These are phyloP conservation scores for Paracentrotus lividus DNA, from an alignment of 53 echinoderm and acorn worm species.

Conservation along the genomic window DNA sequence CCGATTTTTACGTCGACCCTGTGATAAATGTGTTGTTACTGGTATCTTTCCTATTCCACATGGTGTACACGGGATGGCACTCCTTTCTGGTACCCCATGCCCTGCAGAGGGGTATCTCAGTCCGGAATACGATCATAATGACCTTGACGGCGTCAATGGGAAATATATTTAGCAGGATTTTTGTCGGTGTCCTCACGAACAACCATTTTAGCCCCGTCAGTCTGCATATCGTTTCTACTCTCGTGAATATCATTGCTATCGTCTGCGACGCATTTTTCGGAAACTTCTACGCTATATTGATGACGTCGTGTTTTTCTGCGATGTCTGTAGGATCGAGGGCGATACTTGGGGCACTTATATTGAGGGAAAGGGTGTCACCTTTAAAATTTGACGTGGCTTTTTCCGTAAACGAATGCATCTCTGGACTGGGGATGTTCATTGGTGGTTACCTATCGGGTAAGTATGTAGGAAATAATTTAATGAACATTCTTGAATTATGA, in stretches of 20 bases:
- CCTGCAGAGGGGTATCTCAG: not conserved
- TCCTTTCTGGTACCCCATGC: constrained; percentile 14
- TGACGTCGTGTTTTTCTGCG: not conserved
- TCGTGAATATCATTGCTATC: not conserved
- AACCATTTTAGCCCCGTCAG: not conserved
- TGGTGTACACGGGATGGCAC: constrained; percentile 10
- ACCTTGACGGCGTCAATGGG: not conserved
- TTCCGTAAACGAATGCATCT: not conserved
- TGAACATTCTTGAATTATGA: no score
- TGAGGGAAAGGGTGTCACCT: not conserved
- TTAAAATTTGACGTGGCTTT: not conserved
- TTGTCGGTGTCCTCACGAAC: not conserved
- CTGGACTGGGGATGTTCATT: not conserved
- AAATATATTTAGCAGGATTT: not conserved
- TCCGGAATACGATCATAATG: not conserved
- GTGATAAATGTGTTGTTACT: not conserved
- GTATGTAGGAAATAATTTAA: no score
- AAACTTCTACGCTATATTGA: not conserved
- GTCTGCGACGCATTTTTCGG: not conserved
- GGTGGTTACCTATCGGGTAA: constrained; percentile 22
- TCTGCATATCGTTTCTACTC: not conserved
- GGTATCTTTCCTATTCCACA: not conserved
- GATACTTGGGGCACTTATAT: not conserved
- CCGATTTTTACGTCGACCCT: constrained; percentile 26
- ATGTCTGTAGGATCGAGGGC: not conserved